Conservation (phyloP, 2,888 invertebrate species). For the Nephrotoma flavescens region DNA sequence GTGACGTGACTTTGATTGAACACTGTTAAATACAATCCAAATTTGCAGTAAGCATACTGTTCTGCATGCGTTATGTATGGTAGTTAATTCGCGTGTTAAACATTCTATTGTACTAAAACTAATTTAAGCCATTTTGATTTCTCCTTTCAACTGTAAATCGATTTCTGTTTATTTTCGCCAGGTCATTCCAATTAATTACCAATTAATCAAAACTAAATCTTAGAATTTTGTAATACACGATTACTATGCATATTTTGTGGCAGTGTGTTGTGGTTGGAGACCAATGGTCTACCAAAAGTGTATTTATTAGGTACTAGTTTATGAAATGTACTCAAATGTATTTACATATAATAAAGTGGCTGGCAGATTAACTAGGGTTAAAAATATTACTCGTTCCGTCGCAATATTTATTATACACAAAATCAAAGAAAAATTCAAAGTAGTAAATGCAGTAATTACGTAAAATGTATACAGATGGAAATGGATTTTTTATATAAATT, state of each 20-base stretch:
- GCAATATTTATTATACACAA: background rate
- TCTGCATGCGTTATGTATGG: no score
- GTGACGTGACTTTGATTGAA: no score
- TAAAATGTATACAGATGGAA: background rate
- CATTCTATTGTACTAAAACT: background rate
- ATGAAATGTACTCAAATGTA: no score
- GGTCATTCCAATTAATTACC: background rate
- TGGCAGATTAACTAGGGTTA: background rate
- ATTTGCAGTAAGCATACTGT: no score
- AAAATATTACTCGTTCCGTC: background rate
- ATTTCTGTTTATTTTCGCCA: background rate
- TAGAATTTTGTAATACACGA: background rate
- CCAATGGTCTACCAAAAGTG: background rate
- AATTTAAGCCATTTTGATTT: no score
- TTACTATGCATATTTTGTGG: background rate
- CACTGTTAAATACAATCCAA: no score
- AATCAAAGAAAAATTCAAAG: background rate
- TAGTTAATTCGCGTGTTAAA: background rate
- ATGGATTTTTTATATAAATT: background rate
- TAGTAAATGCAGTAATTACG: background rate
- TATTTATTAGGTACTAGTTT: background rate
- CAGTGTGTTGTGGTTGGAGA: background rate
- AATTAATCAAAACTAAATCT: background rate
- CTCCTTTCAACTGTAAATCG: no score
- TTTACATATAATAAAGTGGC: no score